A percentile compares a stretch with the other conserved stretches of the same genome.
Evolutionary conservation across 2,113 vertebrate genomes (phyloP).

Genomic region (Seriola quinqueradiata): DNA sequence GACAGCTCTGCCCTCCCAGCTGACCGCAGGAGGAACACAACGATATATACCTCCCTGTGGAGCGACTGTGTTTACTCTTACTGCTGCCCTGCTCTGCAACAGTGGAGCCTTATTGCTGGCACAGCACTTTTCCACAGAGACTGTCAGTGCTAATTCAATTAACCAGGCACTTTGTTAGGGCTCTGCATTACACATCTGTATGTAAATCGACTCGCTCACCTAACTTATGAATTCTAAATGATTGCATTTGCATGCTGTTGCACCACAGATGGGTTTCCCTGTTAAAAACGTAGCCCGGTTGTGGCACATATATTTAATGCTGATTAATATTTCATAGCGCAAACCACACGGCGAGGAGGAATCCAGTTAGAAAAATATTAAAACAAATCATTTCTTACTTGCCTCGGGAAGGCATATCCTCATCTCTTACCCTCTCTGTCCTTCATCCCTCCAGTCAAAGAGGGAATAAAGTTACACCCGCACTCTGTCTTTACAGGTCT

Average conservation of each 20-base stretch:
- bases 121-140: conserved; percentile 51
- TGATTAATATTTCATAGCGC: conserved; percentile 55
- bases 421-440: neutral
- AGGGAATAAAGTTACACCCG: conserved; percentile 33
- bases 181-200: conserved; percentile 56
- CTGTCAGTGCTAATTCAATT: conserved; percentile 70
- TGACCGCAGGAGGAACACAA: conserved; percentile 50
- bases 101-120: conserved; percentile 48
- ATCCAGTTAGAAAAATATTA: neutral
- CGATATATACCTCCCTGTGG: conserved; percentile 44
- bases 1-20: conserved; percentile 52
- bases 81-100: conserved; percentile 45
- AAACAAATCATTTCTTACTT: neutral
- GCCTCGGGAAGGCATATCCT: neutral
- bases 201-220: conserved; percentile 53
- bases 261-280: conserved; percentile 31
- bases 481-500: conserved; percentile 52
- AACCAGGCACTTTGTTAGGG: conserved; percentile 45
- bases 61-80: conserved; percentile 52
- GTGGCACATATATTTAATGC: conserved; percentile 46
- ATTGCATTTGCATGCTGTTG: conserved; percentile 50
- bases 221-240: conserved; percentile 50
- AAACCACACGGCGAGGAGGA: conserved; percentile 2
- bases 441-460: conserved; percentile 16
- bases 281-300: conserved; percentile 34